Percentiles rank a stretch among this genome's conserved stretches.
phyloP scores from a whole-genome alignment of 2,888 invertebrate species.

The Polydrusus tereticollis region DNA sequence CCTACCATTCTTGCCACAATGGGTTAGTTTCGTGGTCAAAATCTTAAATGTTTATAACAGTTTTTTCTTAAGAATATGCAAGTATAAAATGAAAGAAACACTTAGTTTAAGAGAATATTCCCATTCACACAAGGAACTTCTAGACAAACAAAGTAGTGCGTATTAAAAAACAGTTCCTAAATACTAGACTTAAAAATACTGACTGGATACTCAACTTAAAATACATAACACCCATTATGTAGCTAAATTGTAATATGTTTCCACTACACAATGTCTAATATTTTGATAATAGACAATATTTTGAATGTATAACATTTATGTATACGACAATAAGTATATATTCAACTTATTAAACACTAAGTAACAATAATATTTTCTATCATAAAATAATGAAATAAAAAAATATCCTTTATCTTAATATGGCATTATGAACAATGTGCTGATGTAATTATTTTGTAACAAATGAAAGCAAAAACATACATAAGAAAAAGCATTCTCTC shows the following conservation, averaged over 20 bases:
- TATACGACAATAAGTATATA: slow-evolving; percentile 33
- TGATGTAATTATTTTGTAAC: too few species aligned
- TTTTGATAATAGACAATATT: slow-evolving; percentile 23
- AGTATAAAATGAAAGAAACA: neutral
- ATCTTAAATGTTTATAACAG: too few species aligned
- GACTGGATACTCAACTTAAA: slow-evolving; percentile 14
- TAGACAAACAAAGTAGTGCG: neutral
- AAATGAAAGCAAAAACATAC: neutral
- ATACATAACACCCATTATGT: slow-evolving; percentile 10
- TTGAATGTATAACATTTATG: slow-evolving; percentile 21
- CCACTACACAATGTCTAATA: slow-evolving; percentile 12
- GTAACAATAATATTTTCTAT: slow-evolving; percentile 20
- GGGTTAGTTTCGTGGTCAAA: too few species aligned
- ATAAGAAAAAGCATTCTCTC: neutral
- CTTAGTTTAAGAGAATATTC: neutral
- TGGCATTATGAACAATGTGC: neutral
- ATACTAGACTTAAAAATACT: slow-evolving; percentile 15
- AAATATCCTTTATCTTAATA: neutral
- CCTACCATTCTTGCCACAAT: too few species aligned
- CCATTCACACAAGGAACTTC: neutral
- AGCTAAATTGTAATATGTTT: neutral
- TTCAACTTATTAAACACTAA: slow-evolving; percentile 18
- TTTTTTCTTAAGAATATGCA: neutral
- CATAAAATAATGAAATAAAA: neutral
- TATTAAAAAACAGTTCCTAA: slow-evolving; percentile 1